Base-by-base conservation (phyloP, 92 coral and sea anemone species). In the Actinostola sp. region DNA sequence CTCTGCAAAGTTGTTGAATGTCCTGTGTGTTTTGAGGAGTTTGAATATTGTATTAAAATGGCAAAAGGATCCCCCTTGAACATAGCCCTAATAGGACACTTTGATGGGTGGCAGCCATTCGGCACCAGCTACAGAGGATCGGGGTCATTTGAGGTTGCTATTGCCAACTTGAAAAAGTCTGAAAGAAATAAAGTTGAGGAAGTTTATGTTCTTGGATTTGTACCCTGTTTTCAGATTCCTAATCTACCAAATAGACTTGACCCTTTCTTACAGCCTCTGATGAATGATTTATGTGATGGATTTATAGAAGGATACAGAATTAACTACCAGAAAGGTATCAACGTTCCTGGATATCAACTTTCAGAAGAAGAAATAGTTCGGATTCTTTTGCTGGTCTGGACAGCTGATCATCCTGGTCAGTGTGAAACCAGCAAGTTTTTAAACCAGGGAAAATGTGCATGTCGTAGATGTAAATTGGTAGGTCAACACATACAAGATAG, bases 31-130 rank as follows among this genome's bases (percentile, higher is more conserved):
- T 69, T 77, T 69, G 48, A 77, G 8, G 7, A 20, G n/a, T 69
- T 77, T 77, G 67, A 55, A 24, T 64, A 77, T 53, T 15, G 16
- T 41, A 63, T 72, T 9, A 20, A 20, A 31, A n/a, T 36, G 25
- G 75, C 86, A 1, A 39, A 84, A 26, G 92, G 92, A 19, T 79
- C 70, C 46, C 90, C 90, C 0, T 34, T 59, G 11, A 87, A 87
- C 57, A 26, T 91, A 38, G 93, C 83, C 13, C 67, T 87, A 0
- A 77, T 91, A 34, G 92, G 92, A 0, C 92, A 91, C 66, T 87
- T 60, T 54, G 97, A 87, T 76, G 92, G 90, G 16, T 90, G 89
- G 90, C 89, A 87, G 63, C 84, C 97, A 45, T 86, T 86, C 79
- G 86, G 82, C 12, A 56, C 89, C 44, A 86, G 89, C 36, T 77